Base-by-base conservation (phyloP, 2,888 invertebrate genomes). In the Lathronympha strigana region DNA sequence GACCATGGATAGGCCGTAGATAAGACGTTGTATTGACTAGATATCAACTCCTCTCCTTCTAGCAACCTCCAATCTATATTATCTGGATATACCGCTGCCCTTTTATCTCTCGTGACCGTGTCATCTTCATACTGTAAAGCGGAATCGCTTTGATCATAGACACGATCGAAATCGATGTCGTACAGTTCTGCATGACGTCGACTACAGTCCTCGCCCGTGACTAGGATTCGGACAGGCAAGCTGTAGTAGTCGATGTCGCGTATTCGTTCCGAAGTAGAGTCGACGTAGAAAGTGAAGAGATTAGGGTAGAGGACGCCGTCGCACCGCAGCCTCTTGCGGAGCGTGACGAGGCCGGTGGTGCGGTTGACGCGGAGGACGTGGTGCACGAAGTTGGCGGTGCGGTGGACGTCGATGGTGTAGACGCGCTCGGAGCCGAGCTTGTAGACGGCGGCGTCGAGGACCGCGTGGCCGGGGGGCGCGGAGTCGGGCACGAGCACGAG, bases 211-310 rank as follows among this genome's bases (percentile, higher is more conserved):
- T 93, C 93, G 0, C 96, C 96, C 11, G 95, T 93, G 36, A 97
- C 94, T 71, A 96, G 93, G 61, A 97, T 93, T 70, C 97, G 92
- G 67, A 97, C 90, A 0, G 97, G 96, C 63, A 97, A 83, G 77
- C 97, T 96, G 79, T 96, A 96, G 81, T 96, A 97, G 80, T 97
- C 96, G 69, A 97, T 95, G 72, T 96, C 96, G 53, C 95, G 93
- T 69, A 96, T 91, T 61, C 96, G 92, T 75, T 95, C 96, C 69
- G 97, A 96, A 57, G 95, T 96, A 36, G 97, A 97, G 82, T 97
- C 97, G 68, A 97, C 95, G 84, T 97, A 96, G 79, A 97, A 94
- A 4, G 97, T 97, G 83, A 97, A 97, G 63, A 97, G 93, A 76
- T 95, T 95, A 0, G 97, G 97, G 80, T 97, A 97, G 72, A 95